phyloP scores from a whole-genome alignment of 2,888 invertebrate genomes.

The Agrochola lychnidis region DNA sequence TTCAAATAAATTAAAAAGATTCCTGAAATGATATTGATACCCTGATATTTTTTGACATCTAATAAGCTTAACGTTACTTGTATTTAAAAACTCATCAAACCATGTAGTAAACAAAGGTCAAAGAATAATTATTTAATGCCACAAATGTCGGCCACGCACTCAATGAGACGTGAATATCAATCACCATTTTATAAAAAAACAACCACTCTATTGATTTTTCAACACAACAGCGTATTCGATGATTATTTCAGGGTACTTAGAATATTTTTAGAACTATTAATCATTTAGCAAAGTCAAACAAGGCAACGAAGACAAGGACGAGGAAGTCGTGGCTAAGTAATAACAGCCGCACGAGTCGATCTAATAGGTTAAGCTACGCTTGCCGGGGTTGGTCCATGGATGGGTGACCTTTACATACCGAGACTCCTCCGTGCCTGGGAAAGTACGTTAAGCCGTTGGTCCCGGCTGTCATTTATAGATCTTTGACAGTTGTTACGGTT shows the following conservation, averaged over 20 bases:
- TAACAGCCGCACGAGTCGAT: too few relatives aligned
- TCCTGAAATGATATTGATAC: background rate
- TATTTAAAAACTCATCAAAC: conserved; percentile 16
- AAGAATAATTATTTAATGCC: background rate
- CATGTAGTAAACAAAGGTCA: background rate
- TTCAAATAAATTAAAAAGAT: background rate
- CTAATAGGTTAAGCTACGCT: too few relatives aligned
- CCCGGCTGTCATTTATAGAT: too few relatives aligned
- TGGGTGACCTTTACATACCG: too few relatives aligned
- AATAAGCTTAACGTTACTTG: background rate
- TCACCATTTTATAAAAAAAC: background rate
- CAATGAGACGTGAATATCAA: background rate
- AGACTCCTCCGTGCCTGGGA: too few relatives aligned
- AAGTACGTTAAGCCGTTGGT: too few relatives aligned
- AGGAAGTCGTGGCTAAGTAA: too few relatives aligned
- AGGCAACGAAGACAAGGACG: too few relatives aligned
- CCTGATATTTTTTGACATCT: too few relatives aligned
- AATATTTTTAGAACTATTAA: background rate
- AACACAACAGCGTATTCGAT: background rate
- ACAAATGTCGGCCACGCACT: background rate
- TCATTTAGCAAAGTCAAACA: background rate
- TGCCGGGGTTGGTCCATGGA: too few relatives aligned
- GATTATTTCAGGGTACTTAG: background rate
- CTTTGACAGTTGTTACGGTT: too few relatives aligned
- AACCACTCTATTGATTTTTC: background rate